A percentile compares a stretch with the other conserved stretches of the same genome.
Evolutionary conservation across 1,140 invertebrate genomes (phyloP).

Genomic region (Zaprionus vittiger): DNA sequence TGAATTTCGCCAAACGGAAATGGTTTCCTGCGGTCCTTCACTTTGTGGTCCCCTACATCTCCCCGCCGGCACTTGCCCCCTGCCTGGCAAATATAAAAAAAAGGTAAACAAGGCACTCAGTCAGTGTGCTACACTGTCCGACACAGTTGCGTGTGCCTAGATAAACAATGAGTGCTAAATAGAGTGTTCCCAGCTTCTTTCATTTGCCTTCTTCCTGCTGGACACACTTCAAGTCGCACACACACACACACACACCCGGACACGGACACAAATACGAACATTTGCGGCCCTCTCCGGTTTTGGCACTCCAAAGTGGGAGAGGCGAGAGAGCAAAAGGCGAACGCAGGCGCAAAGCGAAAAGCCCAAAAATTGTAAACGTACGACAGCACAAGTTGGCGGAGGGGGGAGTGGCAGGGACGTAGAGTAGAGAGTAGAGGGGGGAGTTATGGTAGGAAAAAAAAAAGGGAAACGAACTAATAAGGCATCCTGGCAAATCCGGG

Average conservation of each 20-base stretch:
- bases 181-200: constrained; percentile 21
- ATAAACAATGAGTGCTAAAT: constrained; percentile 42
- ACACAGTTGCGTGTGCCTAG: constrained; percentile 15
- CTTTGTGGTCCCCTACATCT: background rate
- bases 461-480: constrained; percentile 3
- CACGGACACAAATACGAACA: constrained; percentile 12
- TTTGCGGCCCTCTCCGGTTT: background rate
- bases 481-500: constrained; percentile 20
- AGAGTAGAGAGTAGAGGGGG: too few relatives aligned
- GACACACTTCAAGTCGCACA: constrained; percentile 7
- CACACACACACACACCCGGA: constrained; percentile 37
- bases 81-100: constrained; percentile 28
- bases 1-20: constrained; percentile 68
- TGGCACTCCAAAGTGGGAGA: constrained; percentile 63
- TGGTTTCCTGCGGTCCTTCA: constrained; percentile 42
- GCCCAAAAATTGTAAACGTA: background rate
- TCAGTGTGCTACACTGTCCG: constrained; percentile 33
- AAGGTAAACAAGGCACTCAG: constrained; percentile 47
- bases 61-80: background rate
- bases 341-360: constrained; percentile 58
- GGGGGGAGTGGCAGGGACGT: background rate
- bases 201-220: constrained; percentile 3
- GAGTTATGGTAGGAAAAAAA: background rate
- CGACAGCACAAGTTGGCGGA: background rate
- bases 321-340: constrained; percentile 20